Evolutionary conservation across 2,888 invertebrate species (phyloP), one percentile per base, ranked within the genome.

Genomic region (Pachydiplax longipennis): DNA sequence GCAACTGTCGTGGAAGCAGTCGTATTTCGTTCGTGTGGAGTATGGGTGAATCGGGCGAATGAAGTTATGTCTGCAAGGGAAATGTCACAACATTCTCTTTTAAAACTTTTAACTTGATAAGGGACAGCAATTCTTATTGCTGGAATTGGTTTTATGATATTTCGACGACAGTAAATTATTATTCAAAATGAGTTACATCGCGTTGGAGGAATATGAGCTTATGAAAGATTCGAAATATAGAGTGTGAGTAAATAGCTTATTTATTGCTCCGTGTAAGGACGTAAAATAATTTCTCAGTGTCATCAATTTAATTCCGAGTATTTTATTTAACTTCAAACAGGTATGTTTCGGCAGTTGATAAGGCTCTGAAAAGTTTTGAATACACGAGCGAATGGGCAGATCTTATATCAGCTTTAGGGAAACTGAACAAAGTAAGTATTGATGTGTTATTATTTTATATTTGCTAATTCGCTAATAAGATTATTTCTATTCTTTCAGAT

Each of bases 371-470:
- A 93, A 97, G 96, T 94, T 99, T 98, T 94, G 98, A 99, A 93
- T 97, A 97, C 93, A 98, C 98, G n/a, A 97, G 97, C 92, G 98
- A 98, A 95, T 98, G 98, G 98, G 98, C 98, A 91, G 98, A 99
- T 94, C 95, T 98, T 90, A 98, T 99, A 93, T 97, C 98, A 91
- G 98, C 98, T 8, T 94, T 99, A 58, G 97, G 97, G 90, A 98
- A 98, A 94, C 95, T 98, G 61, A 98, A 97, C 94, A 98, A 98
- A 96, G 98, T 97, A 94, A 92, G 92, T 18, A 53, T 10, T 12
- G 6, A 73, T 92, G 10, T 91, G 40, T 61, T 40, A 12, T 31
- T 22, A 90, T 6, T 5, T 35, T 40, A 37, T 48, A 61, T 13
- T 40, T 8, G 8, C 18, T 35, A 10, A n/a, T 15, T 22, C 18